Conservation (phyloP, 1,140 invertebrate species). For the Penaeus vannamei region DNA sequence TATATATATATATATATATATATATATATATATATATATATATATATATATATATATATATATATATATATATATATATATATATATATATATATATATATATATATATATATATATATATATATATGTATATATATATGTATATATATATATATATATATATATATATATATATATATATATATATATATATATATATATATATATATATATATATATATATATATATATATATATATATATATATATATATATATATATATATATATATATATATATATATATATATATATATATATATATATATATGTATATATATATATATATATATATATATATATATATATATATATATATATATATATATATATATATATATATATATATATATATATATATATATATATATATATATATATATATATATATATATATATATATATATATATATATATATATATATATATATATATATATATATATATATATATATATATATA, state of each 20-base stretch:
- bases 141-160: slow-evolving; percentile 41
- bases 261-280: slow-evolving; percentile 23
- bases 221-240: slow-evolving; percentile 35
- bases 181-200: slow-evolving; percentile 43
- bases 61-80: slow-evolving; percentile 27
- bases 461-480: too few species aligned
- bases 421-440: too few species aligned
- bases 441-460: too few species aligned
- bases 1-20: background rate
- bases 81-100: slow-evolving; percentile 42
- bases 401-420: too few species aligned
- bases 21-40: background rate
- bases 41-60: slow-evolving; percentile 24
- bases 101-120: slow-evolving; percentile 23
- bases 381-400: too few species aligned
- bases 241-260: background rate
- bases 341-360: too few species aligned
- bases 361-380: too few species aligned
- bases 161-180: slow-evolving; percentile 45
- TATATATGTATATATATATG: slow-evolving; percentile 35
- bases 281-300: background rate
- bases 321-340: too few species aligned
- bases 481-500: too few species aligned
- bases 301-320: too few species aligned
- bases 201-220: slow-evolving; percentile 38